These are phyloP conservation scores for Caenorhabditis briggsae DNA, from an alignment of 1,140 invertebrate species.

Conservation along the genomic window DNA sequence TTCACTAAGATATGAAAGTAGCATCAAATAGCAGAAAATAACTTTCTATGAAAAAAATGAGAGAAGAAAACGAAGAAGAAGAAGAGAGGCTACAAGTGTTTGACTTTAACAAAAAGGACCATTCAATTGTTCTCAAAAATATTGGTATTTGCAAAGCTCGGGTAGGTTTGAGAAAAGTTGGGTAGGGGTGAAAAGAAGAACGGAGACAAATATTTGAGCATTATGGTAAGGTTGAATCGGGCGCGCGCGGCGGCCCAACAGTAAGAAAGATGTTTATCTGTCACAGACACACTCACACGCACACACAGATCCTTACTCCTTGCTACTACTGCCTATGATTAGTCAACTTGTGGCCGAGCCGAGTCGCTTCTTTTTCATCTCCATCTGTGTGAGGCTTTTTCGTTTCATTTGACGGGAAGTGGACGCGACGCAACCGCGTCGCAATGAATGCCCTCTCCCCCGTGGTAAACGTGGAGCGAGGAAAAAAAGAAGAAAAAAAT, in stretches of 20 bases:
- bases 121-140: conserved; percentile 53
- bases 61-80: not conserved
- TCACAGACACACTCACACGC: not conserved
- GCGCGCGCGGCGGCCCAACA: not conserved
- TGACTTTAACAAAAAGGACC: conserved; percentile 36
- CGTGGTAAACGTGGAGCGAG: conserved; percentile 25
- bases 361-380: conserved; percentile 25
- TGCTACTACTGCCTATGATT: conserved; percentile 47
- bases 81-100: conserved; percentile 11
- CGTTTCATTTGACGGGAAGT: conserved; percentile 17
- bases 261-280: too few relatives aligned
- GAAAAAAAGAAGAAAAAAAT: not conserved
- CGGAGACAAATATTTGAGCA: conserved; percentile 50
- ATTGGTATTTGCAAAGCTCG: conserved; percentile 33
- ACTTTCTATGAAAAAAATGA: not conserved
- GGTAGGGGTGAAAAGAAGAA: not conserved
- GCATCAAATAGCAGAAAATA: too few relatives aligned
- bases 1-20: too few relatives aligned
- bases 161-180: not conserved
- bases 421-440: conserved; percentile 48
- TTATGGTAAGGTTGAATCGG: not conserved
- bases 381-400: not conserved
- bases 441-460: conserved; percentile 42
- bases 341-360: conserved; percentile 22
- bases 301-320: conserved; percentile 18